phyloP scores from a whole-genome alignment of 2,113 vertebrate species.

The Epinephelus moara region DNA sequence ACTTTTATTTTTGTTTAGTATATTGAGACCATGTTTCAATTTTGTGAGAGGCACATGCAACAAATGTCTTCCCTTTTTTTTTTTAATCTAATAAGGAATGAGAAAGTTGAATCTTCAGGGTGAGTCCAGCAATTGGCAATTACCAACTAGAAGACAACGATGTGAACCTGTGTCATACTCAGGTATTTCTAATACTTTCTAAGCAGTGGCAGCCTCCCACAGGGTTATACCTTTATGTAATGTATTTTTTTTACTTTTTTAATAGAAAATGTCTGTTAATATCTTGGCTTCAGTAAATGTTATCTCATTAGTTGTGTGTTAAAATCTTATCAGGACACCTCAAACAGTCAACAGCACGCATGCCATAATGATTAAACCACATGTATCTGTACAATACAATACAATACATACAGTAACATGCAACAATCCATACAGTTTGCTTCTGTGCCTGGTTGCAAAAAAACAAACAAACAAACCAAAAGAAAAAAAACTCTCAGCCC shows the following conservation, averaged over 20 bases:
- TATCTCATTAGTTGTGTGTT: not conserved
- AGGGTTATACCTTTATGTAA: not conserved
- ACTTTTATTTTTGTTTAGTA: no score
- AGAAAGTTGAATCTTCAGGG: conserved; percentile 5
- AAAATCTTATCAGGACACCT: not conserved
- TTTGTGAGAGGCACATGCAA: no score
- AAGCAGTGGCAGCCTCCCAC: not conserved
- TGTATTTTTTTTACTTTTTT: not conserved
- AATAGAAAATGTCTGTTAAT: not conserved
- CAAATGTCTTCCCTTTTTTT: no score
- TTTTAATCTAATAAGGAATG: conserved; percentile 20
- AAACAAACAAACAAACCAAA: no score
- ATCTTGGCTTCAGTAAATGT: not conserved
- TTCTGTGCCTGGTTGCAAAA: no score
- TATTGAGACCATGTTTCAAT: no score
- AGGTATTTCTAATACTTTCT: conserved; percentile 25
- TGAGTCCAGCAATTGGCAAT: not conserved
- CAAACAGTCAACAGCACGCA: not conserved
- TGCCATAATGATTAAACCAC: no score
- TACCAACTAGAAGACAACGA: not conserved
- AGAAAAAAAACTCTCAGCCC: no score
- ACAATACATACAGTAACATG: no score
- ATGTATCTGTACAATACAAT: no score
- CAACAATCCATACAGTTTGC: no score
- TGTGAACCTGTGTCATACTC: not conserved